These are phyloP conservation scores for Grammomys surdaster DNA, from an alignment of 2,113 vertebrate species.

Conservation along the genomic window DNA sequence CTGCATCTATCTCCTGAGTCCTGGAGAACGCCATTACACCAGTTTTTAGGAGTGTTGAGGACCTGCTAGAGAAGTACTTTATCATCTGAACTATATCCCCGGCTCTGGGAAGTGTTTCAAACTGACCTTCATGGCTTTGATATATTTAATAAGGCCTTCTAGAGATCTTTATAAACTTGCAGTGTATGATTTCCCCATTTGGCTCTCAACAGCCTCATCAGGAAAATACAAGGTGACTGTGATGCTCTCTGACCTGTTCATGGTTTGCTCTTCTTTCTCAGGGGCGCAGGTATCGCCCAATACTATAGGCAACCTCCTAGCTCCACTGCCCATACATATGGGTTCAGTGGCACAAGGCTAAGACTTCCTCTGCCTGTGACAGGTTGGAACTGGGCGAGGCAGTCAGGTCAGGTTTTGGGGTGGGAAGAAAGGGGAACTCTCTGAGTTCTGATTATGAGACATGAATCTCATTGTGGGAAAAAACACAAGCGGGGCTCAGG, in stretches of 20 bases:
- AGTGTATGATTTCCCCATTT: neutral
- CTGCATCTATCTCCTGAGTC: neutral
- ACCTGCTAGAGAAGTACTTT: neutral
- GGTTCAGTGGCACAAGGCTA: neutral
- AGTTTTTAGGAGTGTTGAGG: neutral
- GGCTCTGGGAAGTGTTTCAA: neutral
- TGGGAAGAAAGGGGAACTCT: neutral
- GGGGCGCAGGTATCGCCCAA: neutral
- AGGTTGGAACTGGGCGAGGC: neutral
- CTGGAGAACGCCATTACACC: too few relatives aligned
- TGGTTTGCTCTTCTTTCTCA: neutral
- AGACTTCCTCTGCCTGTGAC: neutral
- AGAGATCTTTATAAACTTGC: neutral
- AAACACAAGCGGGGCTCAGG: too few relatives aligned
- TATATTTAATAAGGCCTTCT: neutral
- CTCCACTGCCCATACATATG: neutral
- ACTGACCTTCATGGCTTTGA: neutral
- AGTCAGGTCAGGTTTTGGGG: too few relatives aligned
- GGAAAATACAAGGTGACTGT: constrained; percentile 18
- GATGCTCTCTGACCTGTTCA: neutral
- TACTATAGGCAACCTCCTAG: neutral
- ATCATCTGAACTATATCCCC: neutral
- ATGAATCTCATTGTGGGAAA: neutral
- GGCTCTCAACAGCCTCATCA: neutral
- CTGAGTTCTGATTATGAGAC: neutral